Conservation (phyloP, 2,113 vertebrate genomes). For the Amphilophus citrinellus region DNA sequence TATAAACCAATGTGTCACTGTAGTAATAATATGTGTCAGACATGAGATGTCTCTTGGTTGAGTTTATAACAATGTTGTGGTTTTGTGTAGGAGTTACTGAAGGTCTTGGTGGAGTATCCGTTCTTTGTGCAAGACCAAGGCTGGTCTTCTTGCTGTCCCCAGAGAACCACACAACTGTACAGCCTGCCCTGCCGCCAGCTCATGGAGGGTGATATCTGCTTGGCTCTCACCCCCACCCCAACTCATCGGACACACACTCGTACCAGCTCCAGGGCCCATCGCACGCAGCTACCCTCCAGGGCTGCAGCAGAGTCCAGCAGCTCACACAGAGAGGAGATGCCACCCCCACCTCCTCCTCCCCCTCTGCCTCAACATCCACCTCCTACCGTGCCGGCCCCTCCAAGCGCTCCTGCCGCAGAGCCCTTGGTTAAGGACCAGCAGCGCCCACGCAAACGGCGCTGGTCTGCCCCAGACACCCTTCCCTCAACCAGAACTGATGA, state of each 20-base stretch:
- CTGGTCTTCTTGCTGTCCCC: conserved; percentile 85
- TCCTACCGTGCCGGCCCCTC: conserved; percentile 23
- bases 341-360: conserved; percentile 74
- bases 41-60: neutral
- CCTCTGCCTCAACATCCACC: conserved; percentile 61
- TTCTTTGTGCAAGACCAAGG: conserved; percentile 84
- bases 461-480: conserved; percentile 81
- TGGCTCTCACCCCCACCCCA: conserved; percentile 80
- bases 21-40: conserved; percentile 8
- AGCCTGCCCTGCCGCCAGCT: conserved; percentile 83
- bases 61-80: conserved; percentile 54
- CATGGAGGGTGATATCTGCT: conserved; percentile 80
- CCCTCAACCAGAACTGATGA: conserved; percentile 60
- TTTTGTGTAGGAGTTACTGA: conserved; percentile 82
- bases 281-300: conserved; percentile 51
- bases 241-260: conserved; percentile 66
- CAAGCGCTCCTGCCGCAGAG: conserved; percentile 5
- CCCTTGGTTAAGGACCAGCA: conserved; percentile 52
- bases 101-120: conserved; percentile 85
- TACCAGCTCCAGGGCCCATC: conserved; percentile 56
- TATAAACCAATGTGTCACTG: neutral
- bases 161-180: conserved; percentile 80
- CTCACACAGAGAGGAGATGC: conserved; percentile 74
- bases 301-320: conserved; percentile 51
- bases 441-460: conserved; percentile 79